phyloP scores from a whole-genome alignment of 2,113 vertebrate genomes.

The Phyllopteryx taeniolatus region DNA sequence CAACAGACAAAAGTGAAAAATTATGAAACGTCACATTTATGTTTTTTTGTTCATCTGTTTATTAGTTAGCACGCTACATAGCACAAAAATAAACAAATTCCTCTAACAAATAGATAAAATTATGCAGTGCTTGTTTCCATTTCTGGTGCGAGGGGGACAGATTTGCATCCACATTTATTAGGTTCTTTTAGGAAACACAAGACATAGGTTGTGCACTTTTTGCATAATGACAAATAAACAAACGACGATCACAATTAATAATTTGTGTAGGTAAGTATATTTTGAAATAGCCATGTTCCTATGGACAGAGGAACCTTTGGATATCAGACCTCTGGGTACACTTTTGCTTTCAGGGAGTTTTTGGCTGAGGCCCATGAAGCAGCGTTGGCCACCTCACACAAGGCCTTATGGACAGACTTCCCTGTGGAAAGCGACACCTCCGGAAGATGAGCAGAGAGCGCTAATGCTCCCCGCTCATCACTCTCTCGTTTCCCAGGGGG shows the following conservation, averaged over 20 bases:
- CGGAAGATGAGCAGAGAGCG: conserved; percentile 31
- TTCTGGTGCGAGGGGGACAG: neutral
- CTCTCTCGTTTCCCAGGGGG: conserved; percentile 40
- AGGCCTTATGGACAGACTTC: conserved; percentile 44
- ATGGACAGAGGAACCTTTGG: neutral
- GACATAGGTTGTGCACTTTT: neutral
- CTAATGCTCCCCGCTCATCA: conserved; percentile 28
- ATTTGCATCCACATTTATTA: neutral
- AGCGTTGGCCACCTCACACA: conserved; percentile 50
- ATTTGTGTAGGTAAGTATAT: neutral
- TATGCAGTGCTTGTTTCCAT: neutral
- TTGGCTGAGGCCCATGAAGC: conserved; percentile 52
- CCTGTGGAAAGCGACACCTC: conserved; percentile 26
- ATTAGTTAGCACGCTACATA: no score
- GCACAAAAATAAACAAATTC: no score
- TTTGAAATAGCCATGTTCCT: neutral
- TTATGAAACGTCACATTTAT: no score
- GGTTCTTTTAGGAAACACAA: no score
- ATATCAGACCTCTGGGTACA: conserved; percentile 53
- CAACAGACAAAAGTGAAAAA: neutral
- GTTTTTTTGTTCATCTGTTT: no score
- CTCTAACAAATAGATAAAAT: neutral
- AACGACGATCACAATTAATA: neutral
- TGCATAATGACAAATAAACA: neutral
- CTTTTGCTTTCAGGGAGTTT: conserved; percentile 59